Percentiles rank a stretch among this genome's conserved stretches.
These are phyloP conservation scores for Pimephales promelas DNA, from an alignment of 2,113 vertebrate genomes.

Conservation along the genomic window DNA sequence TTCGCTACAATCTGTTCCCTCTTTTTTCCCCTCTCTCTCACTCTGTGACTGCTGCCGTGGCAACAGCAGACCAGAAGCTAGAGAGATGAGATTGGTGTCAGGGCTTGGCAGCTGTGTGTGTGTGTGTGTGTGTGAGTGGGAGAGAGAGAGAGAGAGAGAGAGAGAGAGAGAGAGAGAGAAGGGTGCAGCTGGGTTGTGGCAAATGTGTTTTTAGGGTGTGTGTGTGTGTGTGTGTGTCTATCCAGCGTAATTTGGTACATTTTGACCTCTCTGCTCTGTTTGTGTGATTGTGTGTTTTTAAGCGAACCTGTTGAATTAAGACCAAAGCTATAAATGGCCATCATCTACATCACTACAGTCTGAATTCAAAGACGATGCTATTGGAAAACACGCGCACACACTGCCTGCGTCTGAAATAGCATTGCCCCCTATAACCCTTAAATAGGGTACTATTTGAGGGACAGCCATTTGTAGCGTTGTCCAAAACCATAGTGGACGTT, in stretches of 20 bases:
- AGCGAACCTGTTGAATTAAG: conserved; percentile 38
- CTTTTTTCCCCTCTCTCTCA: conserved; percentile 42
- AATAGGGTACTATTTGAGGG: too few species aligned
- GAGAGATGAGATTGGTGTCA: conserved; percentile 46
- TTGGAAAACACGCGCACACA: not conserved
- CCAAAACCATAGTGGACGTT: too few species aligned
- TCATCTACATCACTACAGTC: conserved; percentile 15
- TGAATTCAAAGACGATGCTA: not conserved
- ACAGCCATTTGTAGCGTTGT: too few species aligned
- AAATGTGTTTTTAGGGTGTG: conserved; percentile 26
- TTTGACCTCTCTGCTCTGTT: not conserved
- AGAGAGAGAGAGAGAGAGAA: not conserved
- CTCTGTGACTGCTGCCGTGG: conserved; percentile 68
- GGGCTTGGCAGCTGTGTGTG: conserved; percentile 36
- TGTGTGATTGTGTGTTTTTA: conserved; percentile 19
- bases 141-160: not conserved
- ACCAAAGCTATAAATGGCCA: conserved; percentile 45
- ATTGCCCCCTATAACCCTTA: too few species aligned
- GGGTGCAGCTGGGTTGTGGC: conserved; percentile 33
- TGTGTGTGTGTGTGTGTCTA: not conserved
- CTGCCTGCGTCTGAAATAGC: too few species aligned
- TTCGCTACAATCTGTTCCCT: conserved; percentile 12
- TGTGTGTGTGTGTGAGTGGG: conserved; percentile 28
- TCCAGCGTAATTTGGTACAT: not conserved
- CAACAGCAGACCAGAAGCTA: conserved; percentile 63